Evolutionary conservation across 2,888 invertebrate genomes (phyloP), one percentile per base, ranked within the genome.

Genomic region (Hydraecia micacea): DNA sequence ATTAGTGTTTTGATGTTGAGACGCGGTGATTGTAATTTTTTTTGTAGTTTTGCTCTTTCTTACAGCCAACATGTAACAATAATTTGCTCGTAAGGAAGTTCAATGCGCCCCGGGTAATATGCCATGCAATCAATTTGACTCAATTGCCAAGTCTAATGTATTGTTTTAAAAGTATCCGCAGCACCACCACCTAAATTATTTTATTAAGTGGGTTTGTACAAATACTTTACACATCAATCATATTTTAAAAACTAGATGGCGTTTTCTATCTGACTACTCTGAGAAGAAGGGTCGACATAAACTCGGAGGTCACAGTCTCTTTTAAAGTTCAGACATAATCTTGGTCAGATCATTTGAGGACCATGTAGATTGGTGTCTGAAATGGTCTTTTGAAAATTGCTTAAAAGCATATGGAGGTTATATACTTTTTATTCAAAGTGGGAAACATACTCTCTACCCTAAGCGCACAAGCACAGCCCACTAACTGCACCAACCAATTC

Each of bases 1-100:
- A 72, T 75, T 75, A 69, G 39, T 60, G 13, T n/a, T 58, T n/a
- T 74, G 39, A 39, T 80, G 18, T n/a, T 25, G 18, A 58, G 36
- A 79, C 58, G 13, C 5, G 46, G 15, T 25, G 46, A 32, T 11
- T 25, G 21, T 39, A 4, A 46, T 36, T 3, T 32, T 21, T n/a
- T 76, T 21, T 13, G 15, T 49, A 25, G 36, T 8, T 3, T 36
- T 36, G 7, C 4, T 55, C 52, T 39, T 42, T 55, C 18, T 70
- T 42, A 11, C 4, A 25, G 4, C 2, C 2, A 21, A 18, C 8
- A 6, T 25, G 8, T 21, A 18, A 46, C 18, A 9, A 72, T 46
- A 49, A n/a, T 58, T 68, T 4, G 2, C 21, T 69, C 2, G 6
- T n/a, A 8, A n/a, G 52, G 32, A 69, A 32, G 25, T 18, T 25